Conservation (phyloP, 2,113 vertebrate species). For the Pelmatolapia mariae region DNA sequence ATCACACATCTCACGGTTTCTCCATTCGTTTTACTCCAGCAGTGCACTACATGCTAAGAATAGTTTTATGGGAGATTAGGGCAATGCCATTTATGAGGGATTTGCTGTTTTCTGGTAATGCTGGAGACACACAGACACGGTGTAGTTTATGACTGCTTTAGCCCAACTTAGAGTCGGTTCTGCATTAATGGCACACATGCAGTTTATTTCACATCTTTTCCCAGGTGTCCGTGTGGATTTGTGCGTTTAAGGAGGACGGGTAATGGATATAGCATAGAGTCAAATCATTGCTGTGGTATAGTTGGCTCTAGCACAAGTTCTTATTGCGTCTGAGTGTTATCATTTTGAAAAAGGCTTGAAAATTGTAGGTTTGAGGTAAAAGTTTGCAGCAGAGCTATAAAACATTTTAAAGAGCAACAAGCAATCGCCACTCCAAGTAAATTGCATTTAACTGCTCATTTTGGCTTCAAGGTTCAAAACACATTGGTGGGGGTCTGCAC, state of each 20-base stretch:
- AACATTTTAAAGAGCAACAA: conserved; percentile 28
- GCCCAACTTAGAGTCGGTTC: background rate
- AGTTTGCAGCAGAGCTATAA: conserved; percentile 16
- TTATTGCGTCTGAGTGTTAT: background rate
- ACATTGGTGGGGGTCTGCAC: background rate
- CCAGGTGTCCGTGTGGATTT: background rate
- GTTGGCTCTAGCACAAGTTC: background rate
- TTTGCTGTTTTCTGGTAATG: conserved; percentile 22
- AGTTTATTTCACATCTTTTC: conserved; percentile 18
- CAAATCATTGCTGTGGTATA: background rate
- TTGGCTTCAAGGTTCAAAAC: conserved; percentile 29
- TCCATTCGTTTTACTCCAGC: conserved; percentile 11
- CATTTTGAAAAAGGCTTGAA: background rate
- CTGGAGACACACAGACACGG: background rate
- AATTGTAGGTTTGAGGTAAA: conserved; percentile 5
- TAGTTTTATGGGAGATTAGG: conserved; percentile 15
- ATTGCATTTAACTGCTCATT: conserved; percentile 19
- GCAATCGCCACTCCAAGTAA: background rate
- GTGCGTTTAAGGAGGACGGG: background rate
- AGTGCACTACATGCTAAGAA: conserved; percentile 1
- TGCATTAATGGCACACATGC: background rate
- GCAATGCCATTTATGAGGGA: conserved; percentile 30
- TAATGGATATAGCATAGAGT: conserved; percentile 17
- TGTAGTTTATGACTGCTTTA: background rate
- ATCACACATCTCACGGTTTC: conserved; percentile 25